phyloP scores from a whole-genome alignment of 2,113 vertebrate genomes.

The Poeciliopsis prolifica region DNA sequence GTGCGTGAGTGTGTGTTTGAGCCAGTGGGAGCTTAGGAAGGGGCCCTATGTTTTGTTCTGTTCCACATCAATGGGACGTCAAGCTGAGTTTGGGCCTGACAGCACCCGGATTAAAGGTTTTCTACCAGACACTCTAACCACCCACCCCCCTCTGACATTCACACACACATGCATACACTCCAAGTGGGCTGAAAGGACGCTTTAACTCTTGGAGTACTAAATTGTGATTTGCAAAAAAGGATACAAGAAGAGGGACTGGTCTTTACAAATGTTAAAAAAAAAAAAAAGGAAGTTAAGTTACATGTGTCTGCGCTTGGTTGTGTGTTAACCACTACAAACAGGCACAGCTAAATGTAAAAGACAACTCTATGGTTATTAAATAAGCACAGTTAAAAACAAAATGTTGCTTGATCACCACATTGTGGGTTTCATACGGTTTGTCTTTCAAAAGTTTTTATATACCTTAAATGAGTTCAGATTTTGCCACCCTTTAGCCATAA shows the following conservation, averaged over 20 bases:
- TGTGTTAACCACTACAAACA: neutral
- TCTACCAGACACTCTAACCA: conserved; percentile 82
- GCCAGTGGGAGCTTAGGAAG: conserved; percentile 85
- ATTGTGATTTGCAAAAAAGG: conserved; percentile 86
- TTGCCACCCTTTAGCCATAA: neutral
- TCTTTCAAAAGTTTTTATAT: neutral
- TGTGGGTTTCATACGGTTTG: neutral
- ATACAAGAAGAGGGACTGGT: conserved; percentile 63
- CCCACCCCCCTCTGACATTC: conserved; percentile 65
- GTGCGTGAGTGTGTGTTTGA: conserved; percentile 75
- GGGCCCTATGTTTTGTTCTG: conserved; percentile 89
- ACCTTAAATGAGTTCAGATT: neutral
- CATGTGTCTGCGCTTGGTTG: neutral
- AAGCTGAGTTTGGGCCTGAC: conserved; percentile 80
- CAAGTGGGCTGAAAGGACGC: conserved; percentile 82
- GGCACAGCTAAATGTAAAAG: neutral
- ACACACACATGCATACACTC: conserved; percentile 52
- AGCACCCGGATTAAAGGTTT: conserved; percentile 80
- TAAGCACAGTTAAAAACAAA: neutral
- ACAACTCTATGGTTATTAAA: neutral
- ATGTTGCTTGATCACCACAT: neutral
- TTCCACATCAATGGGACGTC: conserved; percentile 82
- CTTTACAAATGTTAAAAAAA: conserved; percentile 28
- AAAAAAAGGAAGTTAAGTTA: conserved; percentile 27
- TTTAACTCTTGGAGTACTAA: conserved; percentile 83